phyloP scores from a whole-genome alignment of 2,888 invertebrate species.

The Acleris laterana region DNA sequence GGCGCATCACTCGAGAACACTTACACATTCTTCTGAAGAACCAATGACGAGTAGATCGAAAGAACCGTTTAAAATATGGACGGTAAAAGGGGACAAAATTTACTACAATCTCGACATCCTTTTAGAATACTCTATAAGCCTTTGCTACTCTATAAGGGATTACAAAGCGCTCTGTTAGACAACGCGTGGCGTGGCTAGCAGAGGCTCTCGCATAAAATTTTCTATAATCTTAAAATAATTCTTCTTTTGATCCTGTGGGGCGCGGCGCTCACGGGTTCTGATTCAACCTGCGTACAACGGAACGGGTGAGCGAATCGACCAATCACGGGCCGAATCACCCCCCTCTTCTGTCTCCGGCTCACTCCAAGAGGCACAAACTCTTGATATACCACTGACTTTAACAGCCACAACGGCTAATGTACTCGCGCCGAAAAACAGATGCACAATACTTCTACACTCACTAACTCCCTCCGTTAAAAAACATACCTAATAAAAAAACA shows the following conservation, averaged over 20 bases:
- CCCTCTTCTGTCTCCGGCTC: slow-evolving; percentile 77
- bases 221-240: slow-evolving; percentile 36
- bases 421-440: slow-evolving; percentile 75
- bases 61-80: slow-evolving; percentile 33
- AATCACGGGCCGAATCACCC: slow-evolving; percentile 70
- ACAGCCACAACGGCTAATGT: slow-evolving; percentile 51
- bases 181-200: not conserved
- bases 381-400: slow-evolving; percentile 40
- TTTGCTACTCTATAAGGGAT: slow-evolving; percentile 25
- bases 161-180: slow-evolving; percentile 20
- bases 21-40: not conserved
- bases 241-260: slow-evolving; percentile 39
- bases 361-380: slow-evolving; percentile 50
- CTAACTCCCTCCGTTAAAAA: slow-evolving; percentile 72
- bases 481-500: slow-evolving; percentile 50
- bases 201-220: slow-evolving; percentile 28
- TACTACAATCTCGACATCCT: slow-evolving; percentile 3
- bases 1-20: not conserved
- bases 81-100: slow-evolving; percentile 30
- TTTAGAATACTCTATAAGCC: slow-evolving; percentile 3
- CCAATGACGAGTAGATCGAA: slow-evolving; percentile 8
- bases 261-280: slow-evolving; percentile 66
- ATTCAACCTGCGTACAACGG: slow-evolving; percentile 83
- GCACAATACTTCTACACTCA: slow-evolving; percentile 77
- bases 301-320: slow-evolving; percentile 80